These are phyloP conservation scores for Rhadina sibilatrix DNA, from an alignment of 2,113 vertebrate genomes.

Conservation along the genomic window DNA sequence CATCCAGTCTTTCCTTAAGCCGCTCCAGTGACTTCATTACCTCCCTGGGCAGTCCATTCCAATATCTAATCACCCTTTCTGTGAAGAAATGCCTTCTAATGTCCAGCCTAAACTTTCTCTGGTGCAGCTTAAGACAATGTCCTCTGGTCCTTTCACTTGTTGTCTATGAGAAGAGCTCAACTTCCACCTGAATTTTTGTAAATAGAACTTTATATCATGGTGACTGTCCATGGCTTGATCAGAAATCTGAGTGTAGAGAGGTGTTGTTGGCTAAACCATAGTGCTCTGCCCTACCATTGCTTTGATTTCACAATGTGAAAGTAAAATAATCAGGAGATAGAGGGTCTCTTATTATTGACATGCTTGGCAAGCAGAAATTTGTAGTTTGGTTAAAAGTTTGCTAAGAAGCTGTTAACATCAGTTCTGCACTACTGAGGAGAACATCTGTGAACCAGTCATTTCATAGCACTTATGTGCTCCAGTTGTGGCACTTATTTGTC, in stretches of 20 bases:
- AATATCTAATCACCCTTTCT: background rate
- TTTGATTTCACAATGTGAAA: background rate
- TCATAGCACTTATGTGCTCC: fast-evolving
- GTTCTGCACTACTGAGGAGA: background rate
- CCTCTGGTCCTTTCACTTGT: background rate
- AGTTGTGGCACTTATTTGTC: background rate
- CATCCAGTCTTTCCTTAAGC: background rate
- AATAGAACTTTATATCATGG: background rate
- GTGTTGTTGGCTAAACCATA: background rate
- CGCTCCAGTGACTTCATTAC: background rate
- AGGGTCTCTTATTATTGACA: background rate
- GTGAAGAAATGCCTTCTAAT: background rate
- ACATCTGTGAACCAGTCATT: background rate
- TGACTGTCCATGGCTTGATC: background rate
- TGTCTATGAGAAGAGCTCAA: background rate
- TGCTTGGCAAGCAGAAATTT: background rate
- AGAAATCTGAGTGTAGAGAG: background rate
- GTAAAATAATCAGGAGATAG: background rate
- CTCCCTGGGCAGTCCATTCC: background rate
- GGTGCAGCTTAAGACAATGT: background rate
- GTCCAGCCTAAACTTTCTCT: background rate
- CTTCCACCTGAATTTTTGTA: background rate
- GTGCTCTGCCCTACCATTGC: background rate
- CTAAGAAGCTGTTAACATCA: background rate
- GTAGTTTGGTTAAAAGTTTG: background rate